Evolutionary conservation across 2,797 vertebrate species (phyloP), one percentile per base, ranked within the genome.

Genomic region (Molothrus aeneus): DNA sequence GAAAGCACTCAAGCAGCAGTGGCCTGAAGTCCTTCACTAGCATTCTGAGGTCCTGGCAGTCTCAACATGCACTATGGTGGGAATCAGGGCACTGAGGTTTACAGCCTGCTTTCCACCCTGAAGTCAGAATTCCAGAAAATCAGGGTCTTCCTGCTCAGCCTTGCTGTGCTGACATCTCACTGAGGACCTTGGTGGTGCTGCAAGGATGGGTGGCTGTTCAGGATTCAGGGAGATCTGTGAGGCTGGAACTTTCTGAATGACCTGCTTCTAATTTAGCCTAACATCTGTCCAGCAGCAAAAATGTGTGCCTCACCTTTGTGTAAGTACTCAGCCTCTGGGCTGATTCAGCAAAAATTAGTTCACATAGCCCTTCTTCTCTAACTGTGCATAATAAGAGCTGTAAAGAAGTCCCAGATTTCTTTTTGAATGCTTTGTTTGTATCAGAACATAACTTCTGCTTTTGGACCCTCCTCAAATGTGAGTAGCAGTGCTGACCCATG

Each of bases 401-500:
- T 59, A 42, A 72, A 45, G 54, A 47, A 45, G 36, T 32, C 25
- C 6, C 18, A 6, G 13, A 6, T 82, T 77, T 81, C 59, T 47
- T 79, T 93, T 36, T 59, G 57, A 61, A 11, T 13, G 6, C 12
- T 32, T 75, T 20, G 6, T 72, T 84, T 40, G 3, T 22, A 7
- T 79, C 38, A 21, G 51, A 45, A 22, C 5, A 4, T 24, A 10
- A 6, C 64, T 53, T 80, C 45, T 91, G 34, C 12, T 63, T 54
- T 50, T 38, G 31, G 17, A 10, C 54, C 10, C 34, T 57, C 13
- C 26, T 82, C 66, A 69, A 48, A 75, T 1, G 20, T 0, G 4
- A 64, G 24, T 0, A 0, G 63, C 54, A 40, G 71, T 0, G 1
- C 29, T 15, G 56, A 53, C 75, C 53, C 1, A 8, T 0, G 3